These are phyloP conservation scores for Echinarachnius parma DNA, from an alignment of 53 echinoderm and acorn worm species.

Conservation along the genomic window DNA sequence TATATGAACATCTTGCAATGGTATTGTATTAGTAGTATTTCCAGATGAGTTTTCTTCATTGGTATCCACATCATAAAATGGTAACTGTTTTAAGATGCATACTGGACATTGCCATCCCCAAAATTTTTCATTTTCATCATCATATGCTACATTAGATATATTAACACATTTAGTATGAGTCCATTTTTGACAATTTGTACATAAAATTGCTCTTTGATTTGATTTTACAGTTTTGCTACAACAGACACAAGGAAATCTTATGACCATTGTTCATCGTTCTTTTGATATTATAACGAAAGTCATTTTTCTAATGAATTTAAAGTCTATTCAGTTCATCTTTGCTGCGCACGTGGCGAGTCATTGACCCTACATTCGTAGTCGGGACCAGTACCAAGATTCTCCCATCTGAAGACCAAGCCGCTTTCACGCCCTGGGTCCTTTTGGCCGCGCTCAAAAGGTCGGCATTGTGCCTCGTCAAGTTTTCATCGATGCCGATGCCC, in stretches of 20 bases:
- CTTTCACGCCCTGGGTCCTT: no score
- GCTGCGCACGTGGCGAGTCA: background rate
- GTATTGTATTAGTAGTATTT: no score
- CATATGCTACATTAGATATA: no score
- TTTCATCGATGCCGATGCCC: slow-evolving; percentile 10
- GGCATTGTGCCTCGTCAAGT: slow-evolving; percentile 4
- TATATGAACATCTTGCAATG: no score
- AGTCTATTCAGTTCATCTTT: background rate
- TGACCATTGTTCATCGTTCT: background rate
- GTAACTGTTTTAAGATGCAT: no score
- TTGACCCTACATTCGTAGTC: background rate
- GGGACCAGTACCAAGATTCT: no score
- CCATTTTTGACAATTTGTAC: slow-evolving; percentile 3
- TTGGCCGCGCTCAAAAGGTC: background rate
- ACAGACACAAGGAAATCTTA: background rate
- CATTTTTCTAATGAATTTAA: no score
- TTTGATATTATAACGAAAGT: no score
- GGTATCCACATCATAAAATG: no score
- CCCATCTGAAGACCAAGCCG: background rate
- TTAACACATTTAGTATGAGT: slow-evolving; percentile 8
- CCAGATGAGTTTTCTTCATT: no score
- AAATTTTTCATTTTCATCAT: background rate
- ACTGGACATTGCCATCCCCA: no score
- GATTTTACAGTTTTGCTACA: background rate
- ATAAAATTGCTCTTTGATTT: slow-evolving; percentile 12